These are phyloP conservation scores for Zaprionus inermis DNA, from an alignment of 1,140 invertebrate species.

Conservation along the genomic window DNA sequence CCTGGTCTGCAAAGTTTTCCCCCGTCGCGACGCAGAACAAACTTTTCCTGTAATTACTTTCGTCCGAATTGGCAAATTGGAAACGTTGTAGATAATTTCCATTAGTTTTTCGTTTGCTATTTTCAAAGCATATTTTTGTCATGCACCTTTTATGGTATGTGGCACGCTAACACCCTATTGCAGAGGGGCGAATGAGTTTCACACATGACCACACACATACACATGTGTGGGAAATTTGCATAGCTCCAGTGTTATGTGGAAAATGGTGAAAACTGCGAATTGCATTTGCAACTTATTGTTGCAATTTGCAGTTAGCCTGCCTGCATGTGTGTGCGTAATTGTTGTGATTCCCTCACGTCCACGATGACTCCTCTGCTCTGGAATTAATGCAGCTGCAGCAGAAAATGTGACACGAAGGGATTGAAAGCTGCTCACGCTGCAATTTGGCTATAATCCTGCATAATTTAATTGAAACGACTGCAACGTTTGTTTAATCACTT, in stretches of 20 bases:
- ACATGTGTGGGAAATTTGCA: slow-evolving; percentile 43
- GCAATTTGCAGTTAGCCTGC: slow-evolving; percentile 37
- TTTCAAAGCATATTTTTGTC: slow-evolving; percentile 7
- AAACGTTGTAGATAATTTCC: slow-evolving; percentile 17
- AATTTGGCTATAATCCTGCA: slow-evolving; percentile 16
- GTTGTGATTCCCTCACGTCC: slow-evolving; percentile 8
- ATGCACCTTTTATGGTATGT: slow-evolving; percentile 1
- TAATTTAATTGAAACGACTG: slow-evolving; percentile 21
- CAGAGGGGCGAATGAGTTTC: slow-evolving; percentile 18
- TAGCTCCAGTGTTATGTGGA: slow-evolving; percentile 46
- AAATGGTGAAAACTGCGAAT: slow-evolving; percentile 46
- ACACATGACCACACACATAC: slow-evolving; percentile 32
- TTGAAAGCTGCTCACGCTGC: slow-evolving; percentile 8
- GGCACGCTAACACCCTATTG: neutral
- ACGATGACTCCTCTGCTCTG: neutral
- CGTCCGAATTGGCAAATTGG: neutral
- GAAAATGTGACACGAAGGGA: slow-evolving; percentile 11
- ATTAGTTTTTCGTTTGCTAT: neutral
- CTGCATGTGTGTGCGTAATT: slow-evolving; percentile 10
- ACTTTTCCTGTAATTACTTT: slow-evolving; percentile 1
- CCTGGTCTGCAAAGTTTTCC: slow-evolving; percentile 1
- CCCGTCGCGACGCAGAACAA: neutral
- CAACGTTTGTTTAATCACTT: slow-evolving; percentile 24
- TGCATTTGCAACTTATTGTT: slow-evolving; percentile 56
- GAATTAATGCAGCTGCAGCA: slow-evolving; percentile 1